These are phyloP conservation scores for Zaprionus taronus DNA, from an alignment of 1,140 invertebrate species.

Conservation along the genomic window DNA sequence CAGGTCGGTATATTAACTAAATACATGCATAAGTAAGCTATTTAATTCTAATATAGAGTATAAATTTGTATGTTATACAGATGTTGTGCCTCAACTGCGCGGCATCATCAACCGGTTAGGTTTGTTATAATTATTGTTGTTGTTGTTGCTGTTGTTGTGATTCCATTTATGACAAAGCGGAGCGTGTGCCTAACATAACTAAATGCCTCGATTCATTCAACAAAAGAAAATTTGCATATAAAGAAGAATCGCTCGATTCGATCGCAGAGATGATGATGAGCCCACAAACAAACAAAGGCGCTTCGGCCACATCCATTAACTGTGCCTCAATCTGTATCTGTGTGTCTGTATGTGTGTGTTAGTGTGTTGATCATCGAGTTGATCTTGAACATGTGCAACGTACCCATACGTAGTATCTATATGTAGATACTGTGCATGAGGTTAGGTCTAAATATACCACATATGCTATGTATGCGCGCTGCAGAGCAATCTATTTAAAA, in stretches of 20 bases:
- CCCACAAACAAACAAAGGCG: conserved; percentile 16
- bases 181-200: conserved; percentile 58
- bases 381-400: conserved; percentile 5
- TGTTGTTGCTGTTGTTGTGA: conserved; percentile 9
- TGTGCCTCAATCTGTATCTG: background rate
- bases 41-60: conserved; percentile 9
- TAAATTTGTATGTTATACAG: conserved; percentile 1
- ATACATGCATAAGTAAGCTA: conserved; percentile 15
- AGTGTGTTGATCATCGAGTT: background rate
- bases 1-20: background rate
- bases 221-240: conserved; percentile 48
- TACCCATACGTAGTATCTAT: background rate
- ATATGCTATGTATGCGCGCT: background rate
- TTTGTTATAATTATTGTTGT: conserved; percentile 16
- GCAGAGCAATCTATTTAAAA: conserved; percentile 22
- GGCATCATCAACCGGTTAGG: conserved; percentile 54
- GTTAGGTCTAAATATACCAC: conserved; percentile 13
- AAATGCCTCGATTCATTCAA: conserved; percentile 36
- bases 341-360: background rate
- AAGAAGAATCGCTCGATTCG: conserved; percentile 29
- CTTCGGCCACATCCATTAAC: conserved; percentile 12
- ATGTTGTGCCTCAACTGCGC: background rate
- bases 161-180: conserved; percentile 38
- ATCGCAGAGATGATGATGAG: conserved; percentile 14
- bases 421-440: background rate